Evolutionary conservation across 2,888 invertebrate species (phyloP).

Genomic region (Cheilosia vernalis): DNA sequence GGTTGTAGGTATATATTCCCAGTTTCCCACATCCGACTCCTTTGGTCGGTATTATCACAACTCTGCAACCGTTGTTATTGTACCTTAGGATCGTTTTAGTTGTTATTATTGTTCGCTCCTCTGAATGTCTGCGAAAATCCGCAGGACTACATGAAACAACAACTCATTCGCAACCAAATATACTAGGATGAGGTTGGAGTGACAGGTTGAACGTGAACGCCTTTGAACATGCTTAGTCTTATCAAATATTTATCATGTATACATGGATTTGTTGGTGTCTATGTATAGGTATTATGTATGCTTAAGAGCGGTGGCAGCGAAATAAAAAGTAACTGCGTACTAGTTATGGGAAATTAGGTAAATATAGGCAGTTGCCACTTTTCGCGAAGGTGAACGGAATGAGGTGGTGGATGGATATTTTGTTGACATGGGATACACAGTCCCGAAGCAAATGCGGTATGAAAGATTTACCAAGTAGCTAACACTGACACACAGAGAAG

Average conservation of each 20-base stretch:
- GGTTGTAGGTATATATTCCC: background rate
- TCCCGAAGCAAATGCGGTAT: no score
- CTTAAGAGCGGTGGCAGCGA: background rate
- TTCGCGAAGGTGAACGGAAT: background rate
- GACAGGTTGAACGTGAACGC: slow-evolving; percentile 51
- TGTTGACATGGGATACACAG: no score
- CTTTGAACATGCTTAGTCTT: slow-evolving; percentile 38
- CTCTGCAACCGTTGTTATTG: slow-evolving; percentile 29
- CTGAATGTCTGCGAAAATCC: slow-evolving; percentile 51
- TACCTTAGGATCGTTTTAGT: slow-evolving; percentile 48
- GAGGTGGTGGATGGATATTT: no score
- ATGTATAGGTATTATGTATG: background rate
- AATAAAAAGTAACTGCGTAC: slow-evolving; percentile 51
- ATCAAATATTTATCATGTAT: slow-evolving; percentile 60
- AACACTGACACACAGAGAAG: no score
- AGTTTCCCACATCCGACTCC: background rate
- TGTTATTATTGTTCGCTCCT: slow-evolving; percentile 40
- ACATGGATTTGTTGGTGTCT: slow-evolving; percentile 42
- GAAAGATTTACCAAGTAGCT: no score
- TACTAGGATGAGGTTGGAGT: background rate
- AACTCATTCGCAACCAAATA: slow-evolving; percentile 1
- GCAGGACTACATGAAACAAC: slow-evolving; percentile 55
- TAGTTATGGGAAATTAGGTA: slow-evolving; percentile 14
- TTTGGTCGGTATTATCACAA: slow-evolving; percentile 22
- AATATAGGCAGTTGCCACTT: slow-evolving; percentile 23